Conservation (phyloP, 2,113 vertebrate species). For the Todiramphus saurophagus region DNA sequence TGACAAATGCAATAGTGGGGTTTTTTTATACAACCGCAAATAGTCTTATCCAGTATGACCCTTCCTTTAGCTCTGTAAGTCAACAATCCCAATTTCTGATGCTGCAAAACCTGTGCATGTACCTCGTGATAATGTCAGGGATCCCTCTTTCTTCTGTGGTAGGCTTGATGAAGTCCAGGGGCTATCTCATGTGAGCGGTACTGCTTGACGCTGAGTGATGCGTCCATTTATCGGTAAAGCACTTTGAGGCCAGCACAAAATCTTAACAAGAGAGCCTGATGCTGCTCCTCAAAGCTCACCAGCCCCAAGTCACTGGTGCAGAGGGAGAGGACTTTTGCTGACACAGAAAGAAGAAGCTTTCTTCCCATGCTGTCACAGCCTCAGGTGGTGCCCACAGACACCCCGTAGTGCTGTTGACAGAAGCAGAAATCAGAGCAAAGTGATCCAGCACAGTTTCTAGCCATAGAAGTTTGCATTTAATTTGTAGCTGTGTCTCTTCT, state of each 20-base stretch:
- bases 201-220: not conserved
- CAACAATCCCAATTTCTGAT: not conserved
- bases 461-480: not conserved
- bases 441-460: not conserved
- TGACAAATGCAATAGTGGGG: not conserved
- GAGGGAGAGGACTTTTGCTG: not conserved
- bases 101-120: not conserved
- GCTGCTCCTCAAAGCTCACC: not conserved
- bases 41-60: not conserved
- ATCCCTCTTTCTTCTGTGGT: not conserved
- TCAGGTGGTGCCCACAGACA: not conserved
- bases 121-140: fast-evolving
- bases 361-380: not conserved
- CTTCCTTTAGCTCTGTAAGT: not conserved
- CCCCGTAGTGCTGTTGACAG: not conserved
- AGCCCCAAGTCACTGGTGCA: not conserved
- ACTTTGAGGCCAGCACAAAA: not conserved
- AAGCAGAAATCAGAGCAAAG: not conserved
- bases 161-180: not conserved
- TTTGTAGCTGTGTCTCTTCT: not conserved
- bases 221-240: not conserved
- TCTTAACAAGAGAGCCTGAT: not conserved
- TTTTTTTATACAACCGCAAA: not conserved
- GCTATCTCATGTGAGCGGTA: fast-evolving
- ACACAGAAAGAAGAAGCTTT: not conserved